Evolutionary conservation across 2,113 vertebrate genomes (phyloP).

Genomic region (Turnix velox): DNA sequence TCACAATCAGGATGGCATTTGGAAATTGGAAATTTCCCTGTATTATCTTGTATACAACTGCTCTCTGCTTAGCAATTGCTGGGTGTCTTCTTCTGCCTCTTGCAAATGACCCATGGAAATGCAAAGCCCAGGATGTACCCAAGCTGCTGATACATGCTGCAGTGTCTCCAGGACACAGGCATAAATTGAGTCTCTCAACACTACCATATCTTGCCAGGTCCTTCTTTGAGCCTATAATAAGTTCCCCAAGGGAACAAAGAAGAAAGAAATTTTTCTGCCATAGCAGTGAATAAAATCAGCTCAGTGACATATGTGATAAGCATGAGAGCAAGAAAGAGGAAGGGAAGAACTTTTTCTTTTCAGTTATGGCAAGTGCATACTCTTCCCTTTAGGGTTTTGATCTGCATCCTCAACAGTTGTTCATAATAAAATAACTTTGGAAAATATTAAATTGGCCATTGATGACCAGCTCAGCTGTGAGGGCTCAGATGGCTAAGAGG

Average conservation of each 20-base stretch:
- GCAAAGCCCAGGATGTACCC: neutral
- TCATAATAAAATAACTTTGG: neutral
- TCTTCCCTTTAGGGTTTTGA: neutral
- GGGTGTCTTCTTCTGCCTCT: neutral
- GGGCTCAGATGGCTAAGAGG: neutral
- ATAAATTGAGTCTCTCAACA: fast-evolving
- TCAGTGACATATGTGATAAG: neutral
- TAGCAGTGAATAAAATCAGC: neutral
- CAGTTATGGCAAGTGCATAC: neutral
- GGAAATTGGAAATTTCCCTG: neutral
- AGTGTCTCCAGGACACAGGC: neutral
- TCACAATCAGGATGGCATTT: neutral
- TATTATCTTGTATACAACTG: neutral
- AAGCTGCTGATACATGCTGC: neutral
- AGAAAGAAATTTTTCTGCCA: neutral
- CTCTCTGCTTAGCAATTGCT: neutral
- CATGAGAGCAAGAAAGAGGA: neutral
- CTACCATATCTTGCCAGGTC: neutral
- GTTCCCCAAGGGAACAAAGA: neutral
- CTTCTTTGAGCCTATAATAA: neutral
- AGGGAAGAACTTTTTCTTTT: neutral
- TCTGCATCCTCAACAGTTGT: neutral
- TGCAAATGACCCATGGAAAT: neutral
- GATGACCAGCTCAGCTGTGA: neutral
- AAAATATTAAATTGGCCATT: neutral